These are phyloP conservation scores for Aptenodytes forsteri DNA, from an alignment of 2,113 vertebrate genomes.

Conservation along the genomic window DNA sequence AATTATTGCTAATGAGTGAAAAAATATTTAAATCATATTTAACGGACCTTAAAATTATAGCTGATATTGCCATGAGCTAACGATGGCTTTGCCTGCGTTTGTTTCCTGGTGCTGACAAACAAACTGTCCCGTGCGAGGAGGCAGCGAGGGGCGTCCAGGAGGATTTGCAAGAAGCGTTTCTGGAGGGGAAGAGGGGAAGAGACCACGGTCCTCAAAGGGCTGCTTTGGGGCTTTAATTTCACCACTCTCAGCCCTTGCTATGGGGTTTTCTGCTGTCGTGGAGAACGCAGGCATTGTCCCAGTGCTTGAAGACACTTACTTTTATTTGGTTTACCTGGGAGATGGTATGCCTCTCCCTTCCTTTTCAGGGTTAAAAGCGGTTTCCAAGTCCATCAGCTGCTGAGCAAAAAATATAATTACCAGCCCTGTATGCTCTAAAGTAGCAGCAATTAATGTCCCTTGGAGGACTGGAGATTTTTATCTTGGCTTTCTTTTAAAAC, in stretches of 20 bases:
- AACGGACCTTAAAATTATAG: slow-evolving; percentile 40
- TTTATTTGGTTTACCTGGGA: neutral
- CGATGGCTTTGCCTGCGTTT: neutral
- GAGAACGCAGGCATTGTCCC: neutral
- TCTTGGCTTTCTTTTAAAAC: neutral
- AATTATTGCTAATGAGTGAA: slow-evolving; percentile 65
- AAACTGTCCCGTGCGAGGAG: fast-evolving
- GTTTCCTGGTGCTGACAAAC: neutral
- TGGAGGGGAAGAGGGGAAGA: neutral
- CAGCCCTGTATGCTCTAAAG: neutral
- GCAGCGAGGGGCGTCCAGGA: no score
- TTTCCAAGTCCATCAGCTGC: neutral
- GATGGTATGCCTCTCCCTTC: fast-evolving
- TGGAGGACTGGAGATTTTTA: neutral
- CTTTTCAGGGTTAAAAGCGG: neutral
- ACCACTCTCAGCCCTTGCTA: neutral
- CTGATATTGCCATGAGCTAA: neutral
- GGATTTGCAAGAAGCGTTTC: fast-evolving
- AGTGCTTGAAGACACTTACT: fast-evolving
- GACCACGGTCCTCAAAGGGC: fast-evolving
- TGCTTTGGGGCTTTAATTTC: neutral
- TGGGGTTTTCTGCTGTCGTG: neutral
- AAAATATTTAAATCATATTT: slow-evolving; percentile 65
- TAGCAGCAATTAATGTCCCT: neutral
- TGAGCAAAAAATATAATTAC: neutral